phyloP scores from a whole-genome alignment of 2,113 vertebrate species.

The Psephotus haematonotus region DNA sequence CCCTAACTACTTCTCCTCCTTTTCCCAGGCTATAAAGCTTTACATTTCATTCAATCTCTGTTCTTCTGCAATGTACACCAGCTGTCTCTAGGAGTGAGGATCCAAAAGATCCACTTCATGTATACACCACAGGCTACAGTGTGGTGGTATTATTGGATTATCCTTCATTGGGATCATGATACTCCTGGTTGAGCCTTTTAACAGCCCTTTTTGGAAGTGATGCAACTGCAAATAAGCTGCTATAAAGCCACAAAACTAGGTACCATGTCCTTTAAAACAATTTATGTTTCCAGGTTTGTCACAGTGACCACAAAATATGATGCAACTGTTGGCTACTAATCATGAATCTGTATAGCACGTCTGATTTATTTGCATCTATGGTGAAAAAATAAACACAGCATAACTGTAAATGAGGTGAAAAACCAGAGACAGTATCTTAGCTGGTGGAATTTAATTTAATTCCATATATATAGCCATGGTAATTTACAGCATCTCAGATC shows the following conservation, averaged over 20 bases:
- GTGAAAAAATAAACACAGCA: neutral
- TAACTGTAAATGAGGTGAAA: neutral
- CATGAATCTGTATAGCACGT: neutral
- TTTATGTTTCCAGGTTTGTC: neutral
- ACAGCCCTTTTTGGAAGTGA: neutral
- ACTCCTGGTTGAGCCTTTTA: neutral
- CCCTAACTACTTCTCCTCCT: neutral
- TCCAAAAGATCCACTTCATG: neutral
- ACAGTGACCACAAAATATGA: neutral
- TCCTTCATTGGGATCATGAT: neutral
- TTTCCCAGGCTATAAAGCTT: neutral
- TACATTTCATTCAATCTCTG: neutral
- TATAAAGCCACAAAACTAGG: neutral
- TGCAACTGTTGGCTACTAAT: neutral
- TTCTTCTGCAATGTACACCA: neutral
- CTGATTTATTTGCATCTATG: neutral
- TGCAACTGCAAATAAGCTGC: neutral
- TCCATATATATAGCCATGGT: neutral
- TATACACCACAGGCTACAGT: neutral
- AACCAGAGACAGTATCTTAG: neutral
- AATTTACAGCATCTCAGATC: neutral
- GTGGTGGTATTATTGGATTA: neutral
- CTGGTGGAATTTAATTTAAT: neutral
- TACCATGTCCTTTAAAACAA: neutral
- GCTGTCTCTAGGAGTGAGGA: neutral